phyloP scores from a whole-genome alignment of 53 echinoderm and acorn worm genomes.

The Apostichopus leukothele region DNA sequence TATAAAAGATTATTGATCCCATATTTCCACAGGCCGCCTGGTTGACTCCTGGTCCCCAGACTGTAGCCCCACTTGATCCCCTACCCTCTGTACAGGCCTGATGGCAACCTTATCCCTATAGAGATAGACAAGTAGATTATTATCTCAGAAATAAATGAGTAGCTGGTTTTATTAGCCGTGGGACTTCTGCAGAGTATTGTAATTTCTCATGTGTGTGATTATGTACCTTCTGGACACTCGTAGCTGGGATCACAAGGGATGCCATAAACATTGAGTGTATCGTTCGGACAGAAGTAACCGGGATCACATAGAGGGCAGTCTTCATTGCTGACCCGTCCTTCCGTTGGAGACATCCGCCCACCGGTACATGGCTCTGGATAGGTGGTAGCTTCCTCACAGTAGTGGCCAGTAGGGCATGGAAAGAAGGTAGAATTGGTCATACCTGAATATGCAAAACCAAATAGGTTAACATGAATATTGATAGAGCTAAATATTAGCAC shows the following conservation, averaged over 20 bases:
- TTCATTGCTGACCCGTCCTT: conserved; percentile 72
- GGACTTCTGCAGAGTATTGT: too few species aligned
- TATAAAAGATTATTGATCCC: too few species aligned
- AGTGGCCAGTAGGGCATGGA: conserved; percentile 93
- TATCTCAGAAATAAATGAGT: too few species aligned
- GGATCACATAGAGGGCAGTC: conserved; percentile 81
- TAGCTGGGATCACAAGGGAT: conserved; percentile 84
- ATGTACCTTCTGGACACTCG: conserved; percentile 94
- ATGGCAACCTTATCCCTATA: too few species aligned
- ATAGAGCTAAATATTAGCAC: too few species aligned
- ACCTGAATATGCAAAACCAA: conserved; percentile 52
- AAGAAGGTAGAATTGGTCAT: conserved; percentile 77
- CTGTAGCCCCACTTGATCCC: too few species aligned
- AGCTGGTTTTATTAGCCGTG: too few species aligned
- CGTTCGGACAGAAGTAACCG: conserved; percentile 97
- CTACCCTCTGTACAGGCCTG: too few species aligned
- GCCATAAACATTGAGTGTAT: conserved; percentile 93
- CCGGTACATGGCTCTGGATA: conserved; percentile 94
- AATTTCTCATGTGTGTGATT: background rate
- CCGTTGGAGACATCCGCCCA: conserved; percentile 91
- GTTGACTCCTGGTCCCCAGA: too few species aligned
- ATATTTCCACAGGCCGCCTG: too few species aligned
- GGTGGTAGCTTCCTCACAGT: conserved; percentile 85
- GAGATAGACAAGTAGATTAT: too few species aligned
- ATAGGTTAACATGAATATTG: too few species aligned